phyloP scores from a whole-genome alignment of 1,140 invertebrate genomes.

The Rhopalosiphum padi region DNA sequence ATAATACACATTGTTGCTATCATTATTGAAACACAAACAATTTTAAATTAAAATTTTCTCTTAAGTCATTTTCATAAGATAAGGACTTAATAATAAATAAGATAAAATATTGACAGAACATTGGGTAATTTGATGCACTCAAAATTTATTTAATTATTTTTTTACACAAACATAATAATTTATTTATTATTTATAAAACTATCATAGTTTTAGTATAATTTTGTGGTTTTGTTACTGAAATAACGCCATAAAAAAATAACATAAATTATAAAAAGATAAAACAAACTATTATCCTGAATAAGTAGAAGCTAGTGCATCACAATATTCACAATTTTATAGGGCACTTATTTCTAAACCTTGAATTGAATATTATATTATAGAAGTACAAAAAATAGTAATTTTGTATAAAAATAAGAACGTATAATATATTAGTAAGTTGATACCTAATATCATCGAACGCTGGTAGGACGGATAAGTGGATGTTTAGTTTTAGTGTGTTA shows the following conservation, averaged over 20 bases:
- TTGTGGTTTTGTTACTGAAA: not conserved
- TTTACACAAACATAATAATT: not conserved
- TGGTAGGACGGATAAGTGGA: not conserved
- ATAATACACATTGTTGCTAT: not conserved
- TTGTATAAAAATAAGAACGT: not conserved
- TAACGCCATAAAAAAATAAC: not conserved
- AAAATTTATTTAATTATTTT: not conserved
- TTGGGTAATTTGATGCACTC: not conserved
- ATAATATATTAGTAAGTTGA: too few relatives aligned
- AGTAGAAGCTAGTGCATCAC: not conserved
- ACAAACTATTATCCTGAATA: not conserved
- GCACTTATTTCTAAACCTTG: not conserved
- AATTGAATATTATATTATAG: not conserved
- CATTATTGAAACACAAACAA: not conserved
- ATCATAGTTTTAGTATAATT: not conserved
- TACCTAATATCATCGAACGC: not conserved
- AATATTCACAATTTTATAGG: not conserved
- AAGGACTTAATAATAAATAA: not conserved
- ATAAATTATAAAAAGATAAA: not conserved
- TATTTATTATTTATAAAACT: not conserved
- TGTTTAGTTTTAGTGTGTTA: not conserved
- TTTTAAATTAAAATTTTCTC: not conserved
- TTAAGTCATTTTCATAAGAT: not conserved
- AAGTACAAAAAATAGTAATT: not conserved
- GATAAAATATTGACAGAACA: not conserved